Evolutionary conservation across 2,888 invertebrate genomes (phyloP).

Genomic region (Plebejus argus): DNA sequence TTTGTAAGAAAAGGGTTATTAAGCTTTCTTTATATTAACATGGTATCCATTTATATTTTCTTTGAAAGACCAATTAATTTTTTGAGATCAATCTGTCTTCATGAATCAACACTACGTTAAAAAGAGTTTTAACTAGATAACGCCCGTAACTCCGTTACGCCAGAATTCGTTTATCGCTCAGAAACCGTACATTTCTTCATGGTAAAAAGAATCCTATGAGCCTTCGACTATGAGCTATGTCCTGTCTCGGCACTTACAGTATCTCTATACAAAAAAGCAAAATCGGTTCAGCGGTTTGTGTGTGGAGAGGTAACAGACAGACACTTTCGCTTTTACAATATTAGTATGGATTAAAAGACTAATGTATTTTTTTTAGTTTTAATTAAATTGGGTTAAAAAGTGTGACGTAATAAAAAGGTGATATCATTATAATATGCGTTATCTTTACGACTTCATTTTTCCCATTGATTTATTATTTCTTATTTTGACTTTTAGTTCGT

Average conservation of each 20-base stretch:
- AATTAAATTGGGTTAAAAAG: not conserved
- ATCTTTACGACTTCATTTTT: not conserved
- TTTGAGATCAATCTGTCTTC: not conserved
- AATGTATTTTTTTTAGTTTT: not conserved
- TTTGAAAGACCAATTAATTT: not conserved
- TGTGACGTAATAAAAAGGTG: not conserved
- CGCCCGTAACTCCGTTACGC: no score
- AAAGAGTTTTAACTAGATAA: not conserved
- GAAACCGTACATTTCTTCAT: no score
- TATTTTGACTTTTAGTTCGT: not conserved
- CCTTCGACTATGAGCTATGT: not conserved
- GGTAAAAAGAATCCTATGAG: no score
- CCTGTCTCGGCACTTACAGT: no score
- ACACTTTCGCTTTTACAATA: no score
- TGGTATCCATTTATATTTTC: not conserved
- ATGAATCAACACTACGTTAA: not conserved
- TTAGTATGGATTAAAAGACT: no score
- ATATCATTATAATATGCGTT: not conserved
- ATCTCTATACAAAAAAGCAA: no score
- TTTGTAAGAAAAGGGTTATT: constrained; percentile 28
- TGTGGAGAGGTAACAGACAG: no score
- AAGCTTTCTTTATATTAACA: constrained; percentile 6
- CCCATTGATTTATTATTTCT: not conserved
- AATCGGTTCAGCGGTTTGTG: no score
- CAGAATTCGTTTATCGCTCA: no score